Conservation (phyloP, 2,113 vertebrate genomes). For the Psammodynastes pulverulentus region DNA sequence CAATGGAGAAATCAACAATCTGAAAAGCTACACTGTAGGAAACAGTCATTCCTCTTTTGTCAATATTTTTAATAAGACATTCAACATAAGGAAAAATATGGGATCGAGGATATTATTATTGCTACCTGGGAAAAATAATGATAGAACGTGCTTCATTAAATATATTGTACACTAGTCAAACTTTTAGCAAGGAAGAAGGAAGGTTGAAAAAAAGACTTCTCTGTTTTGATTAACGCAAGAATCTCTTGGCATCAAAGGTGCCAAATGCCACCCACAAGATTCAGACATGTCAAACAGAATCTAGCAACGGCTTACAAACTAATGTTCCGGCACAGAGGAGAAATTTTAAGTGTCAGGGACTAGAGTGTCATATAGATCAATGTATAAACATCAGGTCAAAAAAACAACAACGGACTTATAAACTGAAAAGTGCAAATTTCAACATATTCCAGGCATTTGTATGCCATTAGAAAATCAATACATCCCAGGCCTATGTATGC, state of each 20-base stretch:
- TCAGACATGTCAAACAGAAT: not conserved
- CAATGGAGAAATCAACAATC: not conserved
- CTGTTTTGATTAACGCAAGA: not conserved
- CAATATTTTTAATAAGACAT: not conserved
- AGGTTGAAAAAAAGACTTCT: not conserved
- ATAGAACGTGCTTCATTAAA: not conserved
- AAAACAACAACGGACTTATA: not conserved
- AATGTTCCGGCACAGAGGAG: not conserved
- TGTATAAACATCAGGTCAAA: not conserved
- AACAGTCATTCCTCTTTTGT: not conserved
- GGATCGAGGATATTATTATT: not conserved
- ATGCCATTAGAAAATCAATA: too few relatives aligned
- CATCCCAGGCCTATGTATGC: not conserved
- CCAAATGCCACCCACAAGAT: not conserved
- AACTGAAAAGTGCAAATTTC: not conserved
- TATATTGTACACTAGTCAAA: not conserved
- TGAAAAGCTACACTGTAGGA: not conserved
- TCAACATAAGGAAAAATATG: too few relatives aligned
- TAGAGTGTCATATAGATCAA: not conserved
- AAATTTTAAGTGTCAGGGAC: not conserved
- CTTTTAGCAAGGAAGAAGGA: not conserved
- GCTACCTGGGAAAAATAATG: not conserved
- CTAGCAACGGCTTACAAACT: not conserved
- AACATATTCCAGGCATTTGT: not conserved
- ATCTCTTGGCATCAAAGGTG: not conserved